Evolutionary conservation across 2,797 vertebrate genomes (phyloP), one percentile per base, ranked within the genome.

Genomic region (Tenualosa ilisha): DNA sequence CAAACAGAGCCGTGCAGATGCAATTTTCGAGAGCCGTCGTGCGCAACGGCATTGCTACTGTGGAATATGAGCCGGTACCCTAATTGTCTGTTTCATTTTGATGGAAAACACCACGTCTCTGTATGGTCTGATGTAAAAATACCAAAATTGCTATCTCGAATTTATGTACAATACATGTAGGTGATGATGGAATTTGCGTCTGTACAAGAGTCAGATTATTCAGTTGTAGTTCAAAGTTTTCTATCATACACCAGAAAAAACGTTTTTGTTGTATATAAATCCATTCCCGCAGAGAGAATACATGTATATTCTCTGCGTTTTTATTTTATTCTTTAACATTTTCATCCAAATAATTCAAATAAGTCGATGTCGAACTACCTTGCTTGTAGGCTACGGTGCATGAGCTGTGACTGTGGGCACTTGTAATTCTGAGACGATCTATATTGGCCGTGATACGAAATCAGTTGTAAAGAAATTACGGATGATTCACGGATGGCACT

Each of bases 401-500:
- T 5, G 72, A 79, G 72, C 72, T 79, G 72, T 79, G 72, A 17
- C 72, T 79, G 17, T 46, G 72, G 6, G 72, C 72, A 43, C 40
- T 40, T 79, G 8, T 20, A 63, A 43, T 20, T 43, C 72, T 46
- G 15, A 6, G 72, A 79, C 40, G 72, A 15, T 37, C 37, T 17
- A 75, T 37, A 79, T 46, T 79, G 37, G 40, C 37, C 72, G 40
- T 79, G 37, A 79, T 40, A 79, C 46, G 15, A 79, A 79, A 22
- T 46, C 6, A 46, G 17, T 79, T 20, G 72, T 22, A 79, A 46
- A 79, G 17, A 9, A 17, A 79, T 79, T 43, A 79, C 17, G 20
- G 20, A 79, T 79, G 72, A 79, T 79, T 79, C 40, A 79, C 40
- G 40, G 72, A 79, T 46, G 72, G 72, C 8, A 79, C 72, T 22